Conservation (phyloP, 1,140 invertebrate species). For the Dendrolimus punctatus region DNA sequence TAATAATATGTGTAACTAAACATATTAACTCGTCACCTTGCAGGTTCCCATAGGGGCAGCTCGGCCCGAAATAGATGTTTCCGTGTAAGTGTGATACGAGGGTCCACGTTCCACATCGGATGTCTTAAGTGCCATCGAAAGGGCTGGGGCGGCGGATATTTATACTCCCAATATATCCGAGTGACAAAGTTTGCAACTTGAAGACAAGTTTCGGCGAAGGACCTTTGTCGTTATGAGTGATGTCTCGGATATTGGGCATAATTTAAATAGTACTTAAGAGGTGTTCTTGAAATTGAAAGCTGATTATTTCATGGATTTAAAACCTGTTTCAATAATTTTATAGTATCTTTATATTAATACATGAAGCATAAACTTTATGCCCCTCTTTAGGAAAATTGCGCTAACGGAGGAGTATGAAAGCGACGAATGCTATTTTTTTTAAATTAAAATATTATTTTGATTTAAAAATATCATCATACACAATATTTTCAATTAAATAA, state of each 20-base stretch:
- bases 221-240: constrained; percentile 11
- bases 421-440: no score
- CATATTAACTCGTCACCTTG: neutral
- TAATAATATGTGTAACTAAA: no score
- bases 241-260: neutral
- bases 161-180: constrained; percentile 34
- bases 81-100: constrained; percentile 2
- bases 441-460: no score
- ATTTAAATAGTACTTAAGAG: no score
- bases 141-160: constrained; percentile 30
- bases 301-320: no score
- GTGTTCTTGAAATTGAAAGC: neutral
- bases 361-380: no score
- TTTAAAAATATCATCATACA: no score
- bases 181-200: constrained; percentile 17
- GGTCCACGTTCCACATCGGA: constrained; percentile 18
- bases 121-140: constrained; percentile 33
- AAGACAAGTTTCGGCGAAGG: constrained; percentile 12
- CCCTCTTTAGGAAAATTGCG: no score
- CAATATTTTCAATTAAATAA: no score
- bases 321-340: no score
- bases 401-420: no score
- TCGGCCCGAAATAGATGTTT: constrained; percentile 22
- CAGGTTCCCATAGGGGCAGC: constrained; percentile 19
- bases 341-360: no score